Evolutionary conservation across 2,113 vertebrate genomes (phyloP).

Genomic region (Puffinus mauretanicus): DNA sequence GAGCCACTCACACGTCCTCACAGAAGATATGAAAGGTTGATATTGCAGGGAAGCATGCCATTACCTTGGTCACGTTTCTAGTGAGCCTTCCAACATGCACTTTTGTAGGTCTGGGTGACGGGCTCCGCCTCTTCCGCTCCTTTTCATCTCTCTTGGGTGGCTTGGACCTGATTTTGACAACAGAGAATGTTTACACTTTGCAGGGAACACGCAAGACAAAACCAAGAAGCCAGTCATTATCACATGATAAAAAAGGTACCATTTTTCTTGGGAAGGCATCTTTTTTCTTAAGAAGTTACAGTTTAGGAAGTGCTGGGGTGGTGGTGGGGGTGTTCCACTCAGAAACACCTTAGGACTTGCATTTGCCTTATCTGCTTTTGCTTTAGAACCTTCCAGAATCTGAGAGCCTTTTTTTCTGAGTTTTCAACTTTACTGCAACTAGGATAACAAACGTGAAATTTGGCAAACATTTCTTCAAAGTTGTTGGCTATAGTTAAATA

Average conservation of each 20-base stretch:
- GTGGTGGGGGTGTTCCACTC: neutral
- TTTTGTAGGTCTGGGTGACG: conserved; percentile 93
- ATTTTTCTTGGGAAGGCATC: neutral
- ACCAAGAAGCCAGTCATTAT: neutral
- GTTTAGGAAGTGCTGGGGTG: neutral
- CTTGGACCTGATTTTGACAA: conserved; percentile 81
- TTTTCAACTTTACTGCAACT: neutral
- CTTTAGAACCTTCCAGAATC: neutral
- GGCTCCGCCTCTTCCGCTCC: conserved; percentile 90
- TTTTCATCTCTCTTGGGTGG: conserved; percentile 96
- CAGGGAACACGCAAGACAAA: neutral
- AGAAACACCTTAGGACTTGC: neutral
- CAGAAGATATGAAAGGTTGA: neutral
- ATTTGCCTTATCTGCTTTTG: neutral
- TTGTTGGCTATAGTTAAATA: neutral
- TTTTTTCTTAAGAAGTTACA: neutral
- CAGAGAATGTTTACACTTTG: neutral
- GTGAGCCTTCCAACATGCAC: conserved; percentile 93
- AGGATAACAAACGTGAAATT: neutral
- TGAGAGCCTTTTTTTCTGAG: neutral
- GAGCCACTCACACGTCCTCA: neutral
- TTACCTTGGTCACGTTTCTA: conserved; percentile 95
- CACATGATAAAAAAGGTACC: neutral
- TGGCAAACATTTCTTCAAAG: neutral
- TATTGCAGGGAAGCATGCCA: accelerated